A percentile compares a stretch with the other conserved stretches of the same genome.
Conservation (phyloP, 2,113 vertebrate genomes). For the Parus major region DNA sequence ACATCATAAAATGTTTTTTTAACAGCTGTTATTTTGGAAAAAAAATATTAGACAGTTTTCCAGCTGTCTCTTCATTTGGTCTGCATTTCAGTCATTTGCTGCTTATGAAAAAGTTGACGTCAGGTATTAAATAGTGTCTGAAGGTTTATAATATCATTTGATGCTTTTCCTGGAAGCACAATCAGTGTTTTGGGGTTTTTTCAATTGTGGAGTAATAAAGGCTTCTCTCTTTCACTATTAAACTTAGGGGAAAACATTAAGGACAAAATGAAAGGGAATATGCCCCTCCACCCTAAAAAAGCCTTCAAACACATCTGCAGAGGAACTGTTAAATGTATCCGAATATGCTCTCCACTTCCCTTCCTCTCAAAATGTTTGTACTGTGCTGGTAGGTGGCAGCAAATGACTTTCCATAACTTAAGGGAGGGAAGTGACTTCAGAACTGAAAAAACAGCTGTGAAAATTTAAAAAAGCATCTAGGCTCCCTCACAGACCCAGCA, state of each 20-base stretch:
- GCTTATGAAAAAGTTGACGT: neutral
- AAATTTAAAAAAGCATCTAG: neutral
- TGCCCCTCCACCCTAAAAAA: neutral
- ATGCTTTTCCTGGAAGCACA: constrained; percentile 15
- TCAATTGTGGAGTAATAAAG: neutral
- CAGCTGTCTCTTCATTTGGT: neutral
- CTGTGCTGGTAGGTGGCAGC: constrained; percentile 30
- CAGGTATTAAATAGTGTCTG: neutral
- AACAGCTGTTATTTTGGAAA: constrained; percentile 25
- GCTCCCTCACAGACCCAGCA: neutral
- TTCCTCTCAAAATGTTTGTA: neutral
- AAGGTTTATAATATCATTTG: neutral
- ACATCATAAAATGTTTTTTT: constrained; percentile 15
- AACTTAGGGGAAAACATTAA: neutral
- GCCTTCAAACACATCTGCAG: neutral
- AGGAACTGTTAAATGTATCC: constrained; percentile 1
- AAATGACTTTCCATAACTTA: constrained; percentile 12
- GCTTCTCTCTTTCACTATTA: neutral
- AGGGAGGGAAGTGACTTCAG: neutral
- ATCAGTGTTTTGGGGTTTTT: neutral
- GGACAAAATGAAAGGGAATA: neutral
- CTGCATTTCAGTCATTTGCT: neutral
- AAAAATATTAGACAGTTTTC: constrained; percentile 19
- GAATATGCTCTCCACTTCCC: neutral
- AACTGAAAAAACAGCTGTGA: constrained; percentile 18